phyloP scores from a whole-genome alignment of 2,113 vertebrate species.

The Heterocephalus glaber region DNA sequence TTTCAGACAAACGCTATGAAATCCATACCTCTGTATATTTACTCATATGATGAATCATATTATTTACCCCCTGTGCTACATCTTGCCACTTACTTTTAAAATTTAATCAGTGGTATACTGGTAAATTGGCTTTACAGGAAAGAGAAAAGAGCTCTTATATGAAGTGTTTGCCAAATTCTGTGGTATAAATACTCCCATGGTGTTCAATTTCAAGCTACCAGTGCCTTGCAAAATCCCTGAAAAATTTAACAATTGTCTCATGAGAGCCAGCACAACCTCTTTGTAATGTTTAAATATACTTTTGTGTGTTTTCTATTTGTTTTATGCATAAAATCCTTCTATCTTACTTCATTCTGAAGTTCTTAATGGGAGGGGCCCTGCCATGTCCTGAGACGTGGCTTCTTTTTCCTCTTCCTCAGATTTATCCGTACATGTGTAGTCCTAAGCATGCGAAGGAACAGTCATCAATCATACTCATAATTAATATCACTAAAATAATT shows the following conservation, averaged over 20 bases:
- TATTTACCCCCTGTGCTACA: neutral
- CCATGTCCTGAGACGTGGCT: neutral
- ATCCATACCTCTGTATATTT: neutral
- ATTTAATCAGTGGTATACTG: neutral
- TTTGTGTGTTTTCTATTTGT: slow-evolving; percentile 5
- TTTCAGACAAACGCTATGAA: neutral
- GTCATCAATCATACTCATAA: neutral
- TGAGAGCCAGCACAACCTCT: neutral
- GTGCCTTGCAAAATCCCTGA: neutral
- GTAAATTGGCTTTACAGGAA: slow-evolving; percentile 30
- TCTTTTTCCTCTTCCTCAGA: neutral
- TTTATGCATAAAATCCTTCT: neutral
- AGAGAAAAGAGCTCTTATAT: neutral
- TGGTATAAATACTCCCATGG: neutral
- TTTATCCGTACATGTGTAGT: neutral
- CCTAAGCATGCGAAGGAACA: neutral
- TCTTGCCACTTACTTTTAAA: slow-evolving; percentile 8
- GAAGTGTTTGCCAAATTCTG: neutral
- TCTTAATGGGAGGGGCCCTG: neutral
- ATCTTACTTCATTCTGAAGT: neutral
- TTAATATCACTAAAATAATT: slow-evolving; percentile 21
- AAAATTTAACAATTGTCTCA: neutral
- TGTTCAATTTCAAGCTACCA: slow-evolving; percentile 2
- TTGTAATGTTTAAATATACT: neutral
- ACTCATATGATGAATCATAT: neutral